Evolutionary conservation across 1,140 invertebrate genomes (phyloP).

Genomic region (Cherax quadricarinatus): DNA sequence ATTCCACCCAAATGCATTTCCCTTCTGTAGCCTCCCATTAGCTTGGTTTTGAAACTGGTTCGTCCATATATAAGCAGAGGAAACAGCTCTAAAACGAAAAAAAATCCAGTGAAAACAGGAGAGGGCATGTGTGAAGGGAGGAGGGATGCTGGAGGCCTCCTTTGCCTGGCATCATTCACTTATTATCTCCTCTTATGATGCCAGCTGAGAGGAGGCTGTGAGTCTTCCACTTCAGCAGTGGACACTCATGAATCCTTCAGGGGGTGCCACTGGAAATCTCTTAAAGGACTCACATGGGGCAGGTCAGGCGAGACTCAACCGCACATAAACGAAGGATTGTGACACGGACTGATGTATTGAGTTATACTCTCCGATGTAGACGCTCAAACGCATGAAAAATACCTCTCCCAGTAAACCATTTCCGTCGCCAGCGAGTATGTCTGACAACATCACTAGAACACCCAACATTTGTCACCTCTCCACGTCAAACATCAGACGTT

Average conservation of each 20-base stretch:
- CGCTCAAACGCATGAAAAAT: no score
- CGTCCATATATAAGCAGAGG: not conserved
- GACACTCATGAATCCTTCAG: not conserved
- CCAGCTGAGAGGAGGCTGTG: not conserved
- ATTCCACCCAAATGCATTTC: not conserved
- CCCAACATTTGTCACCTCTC: no score
- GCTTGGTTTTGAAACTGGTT: not conserved
- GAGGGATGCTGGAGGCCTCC: constrained; percentile 19
- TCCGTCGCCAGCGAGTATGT: no score
- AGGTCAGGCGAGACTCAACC: no score
- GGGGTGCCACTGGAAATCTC: no score
- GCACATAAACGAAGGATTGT: no score
- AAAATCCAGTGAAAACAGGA: not conserved
- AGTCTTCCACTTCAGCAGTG: not conserved
- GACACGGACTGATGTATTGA: no score
- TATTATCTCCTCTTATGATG: constrained; percentile 14
- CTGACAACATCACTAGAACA: no score
- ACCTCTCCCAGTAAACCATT: no score
- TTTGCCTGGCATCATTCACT: not conserved
- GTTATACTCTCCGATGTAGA: no score
- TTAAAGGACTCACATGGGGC: no score
- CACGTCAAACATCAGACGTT: no score
- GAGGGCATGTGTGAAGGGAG: not conserved
- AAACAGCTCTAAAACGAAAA: not conserved
- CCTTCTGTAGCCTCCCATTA: not conserved